phyloP scores from a whole-genome alignment of 2,888 invertebrate species.

The Philereme transversata region DNA sequence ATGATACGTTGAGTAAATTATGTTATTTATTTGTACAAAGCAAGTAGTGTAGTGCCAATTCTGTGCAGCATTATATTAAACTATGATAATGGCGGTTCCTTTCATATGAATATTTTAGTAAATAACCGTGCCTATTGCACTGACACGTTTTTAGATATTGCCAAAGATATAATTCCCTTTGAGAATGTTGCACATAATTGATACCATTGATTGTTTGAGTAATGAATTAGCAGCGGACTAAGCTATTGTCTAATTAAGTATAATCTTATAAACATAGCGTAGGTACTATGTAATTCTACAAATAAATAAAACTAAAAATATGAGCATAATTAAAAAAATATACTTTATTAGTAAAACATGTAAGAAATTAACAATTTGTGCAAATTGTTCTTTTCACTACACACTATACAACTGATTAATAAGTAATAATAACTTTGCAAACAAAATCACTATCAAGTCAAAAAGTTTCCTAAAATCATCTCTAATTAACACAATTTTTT shows the following conservation, averaged over 20 bases:
- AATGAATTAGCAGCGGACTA: too few relatives aligned
- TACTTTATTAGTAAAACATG: slow-evolving; percentile 38
- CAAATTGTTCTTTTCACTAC: slow-evolving; percentile 30
- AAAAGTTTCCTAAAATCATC: slow-evolving; percentile 18
- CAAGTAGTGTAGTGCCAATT: too few relatives aligned
- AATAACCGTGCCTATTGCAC: too few relatives aligned
- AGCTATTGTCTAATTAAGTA: too few relatives aligned
- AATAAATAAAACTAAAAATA: slow-evolving; percentile 30
- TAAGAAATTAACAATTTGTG: slow-evolving; percentile 35
- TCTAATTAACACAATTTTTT: slow-evolving; percentile 12
- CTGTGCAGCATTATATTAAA: neutral
- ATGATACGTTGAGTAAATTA: too few relatives aligned
- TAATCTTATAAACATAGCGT: neutral
- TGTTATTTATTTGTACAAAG: too few relatives aligned
- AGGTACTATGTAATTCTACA: slow-evolving; percentile 14
- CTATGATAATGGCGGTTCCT: neutral
- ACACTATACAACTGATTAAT: slow-evolving; percentile 17
- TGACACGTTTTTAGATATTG: too few relatives aligned
- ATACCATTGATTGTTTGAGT: too few relatives aligned
- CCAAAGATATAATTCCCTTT: too few relatives aligned
- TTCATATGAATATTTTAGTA: too few relatives aligned
- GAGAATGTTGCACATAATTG: too few relatives aligned
- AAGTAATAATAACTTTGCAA: slow-evolving; percentile 21
- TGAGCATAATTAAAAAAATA: slow-evolving; percentile 27
- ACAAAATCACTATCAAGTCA: slow-evolving; percentile 22